These are phyloP conservation scores for Orthosia incerta DNA, from an alignment of 2,888 invertebrate genomes.

Conservation along the genomic window DNA sequence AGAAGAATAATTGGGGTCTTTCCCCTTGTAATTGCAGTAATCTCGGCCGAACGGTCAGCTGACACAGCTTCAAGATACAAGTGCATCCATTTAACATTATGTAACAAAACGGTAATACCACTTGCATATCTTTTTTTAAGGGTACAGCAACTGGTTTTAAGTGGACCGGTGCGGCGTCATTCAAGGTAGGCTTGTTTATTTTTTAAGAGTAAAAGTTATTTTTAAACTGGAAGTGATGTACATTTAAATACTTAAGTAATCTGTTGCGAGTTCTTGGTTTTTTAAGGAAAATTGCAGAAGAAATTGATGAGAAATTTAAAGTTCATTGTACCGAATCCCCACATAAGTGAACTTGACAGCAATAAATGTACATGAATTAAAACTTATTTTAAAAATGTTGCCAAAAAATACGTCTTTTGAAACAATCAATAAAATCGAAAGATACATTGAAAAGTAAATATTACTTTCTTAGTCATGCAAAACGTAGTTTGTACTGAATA, in stretches of 20 bases:
- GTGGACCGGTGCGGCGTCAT: constrained; percentile 15
- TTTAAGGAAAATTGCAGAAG: background rate
- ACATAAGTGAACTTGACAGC: background rate
- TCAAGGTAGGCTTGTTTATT: constrained; percentile 8
- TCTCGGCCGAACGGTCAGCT: background rate
- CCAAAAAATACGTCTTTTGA: no score
- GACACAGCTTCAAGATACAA: constrained; percentile 9
- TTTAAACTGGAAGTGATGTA: constrained; percentile 21
- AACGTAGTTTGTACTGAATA: no score
- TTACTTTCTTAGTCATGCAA: no score
- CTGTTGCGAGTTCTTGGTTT: background rate
- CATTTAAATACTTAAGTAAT: constrained; percentile 15
- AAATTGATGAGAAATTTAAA: background rate
- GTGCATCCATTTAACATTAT: constrained; percentile 8
- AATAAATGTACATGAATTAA: no score
- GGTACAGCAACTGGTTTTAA: constrained; percentile 27
- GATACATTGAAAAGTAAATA: no score
- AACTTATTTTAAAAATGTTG: no score
- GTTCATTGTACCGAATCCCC: background rate
- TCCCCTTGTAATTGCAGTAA: background rate
- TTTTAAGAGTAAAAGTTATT: constrained; percentile 34
- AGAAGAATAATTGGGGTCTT: background rate
- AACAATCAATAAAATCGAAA: no score
- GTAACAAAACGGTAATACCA: constrained; percentile 41
- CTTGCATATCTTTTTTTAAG: constrained; percentile 37